These are phyloP conservation scores for Ailurus styani DNA, from an alignment of 2,113 vertebrate genomes.

Conservation along the genomic window DNA sequence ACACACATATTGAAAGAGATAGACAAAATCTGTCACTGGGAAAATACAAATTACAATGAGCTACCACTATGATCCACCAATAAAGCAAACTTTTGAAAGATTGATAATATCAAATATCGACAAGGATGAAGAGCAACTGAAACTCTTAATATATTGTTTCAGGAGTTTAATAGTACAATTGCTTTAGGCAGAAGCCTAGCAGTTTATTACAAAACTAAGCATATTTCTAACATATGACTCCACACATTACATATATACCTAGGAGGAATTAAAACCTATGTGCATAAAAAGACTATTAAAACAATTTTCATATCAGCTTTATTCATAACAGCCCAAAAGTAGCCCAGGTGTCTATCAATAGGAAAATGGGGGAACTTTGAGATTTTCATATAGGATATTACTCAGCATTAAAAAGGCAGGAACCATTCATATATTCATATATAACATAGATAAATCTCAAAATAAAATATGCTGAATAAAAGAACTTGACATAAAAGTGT, in stretches of 20 bases:
- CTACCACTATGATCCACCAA: background rate
- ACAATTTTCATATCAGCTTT: background rate
- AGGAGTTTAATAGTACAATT: background rate
- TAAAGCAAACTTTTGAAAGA: background rate
- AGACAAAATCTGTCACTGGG: background rate
- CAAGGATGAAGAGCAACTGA: background rate
- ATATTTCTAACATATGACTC: background rate
- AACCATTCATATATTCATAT: background rate
- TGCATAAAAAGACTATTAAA: background rate
- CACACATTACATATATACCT: background rate
- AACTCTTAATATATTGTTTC: background rate
- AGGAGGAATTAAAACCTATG: background rate
- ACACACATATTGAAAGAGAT: background rate
- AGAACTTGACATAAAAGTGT: background rate
- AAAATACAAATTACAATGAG: background rate
- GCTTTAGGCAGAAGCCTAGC: background rate
- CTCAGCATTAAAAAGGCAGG: background rate
- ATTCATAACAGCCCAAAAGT: background rate
- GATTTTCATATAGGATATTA: background rate
- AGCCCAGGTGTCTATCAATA: background rate
- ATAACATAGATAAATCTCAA: background rate
- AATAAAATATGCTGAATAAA: background rate
- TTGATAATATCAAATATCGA: background rate
- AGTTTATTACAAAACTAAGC: background rate
- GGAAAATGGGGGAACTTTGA: background rate